Conservation (phyloP, 2,888 invertebrate genomes). For the Patella pellucida region DNA sequence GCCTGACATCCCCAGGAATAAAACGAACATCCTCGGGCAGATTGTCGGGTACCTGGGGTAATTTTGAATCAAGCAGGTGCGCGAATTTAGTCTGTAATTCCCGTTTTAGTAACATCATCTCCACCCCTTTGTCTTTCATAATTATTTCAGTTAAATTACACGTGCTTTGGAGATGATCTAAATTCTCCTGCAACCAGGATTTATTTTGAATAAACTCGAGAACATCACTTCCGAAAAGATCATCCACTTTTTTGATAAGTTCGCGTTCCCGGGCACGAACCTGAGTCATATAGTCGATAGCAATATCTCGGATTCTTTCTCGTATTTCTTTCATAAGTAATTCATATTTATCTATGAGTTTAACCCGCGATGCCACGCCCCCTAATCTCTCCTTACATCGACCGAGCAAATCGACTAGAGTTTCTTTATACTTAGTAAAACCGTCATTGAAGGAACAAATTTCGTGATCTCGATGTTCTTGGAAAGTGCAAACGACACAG, state of each 20-base stretch:
- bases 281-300: constrained; percentile 39
- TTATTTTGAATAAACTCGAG: constrained; percentile 60
- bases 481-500: constrained; percentile 70
- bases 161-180: constrained; percentile 62
- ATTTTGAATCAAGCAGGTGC: constrained; percentile 50
- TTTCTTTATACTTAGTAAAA: constrained; percentile 58
- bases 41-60: constrained; percentile 52
- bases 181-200: constrained; percentile 58
- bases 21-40: constrained; percentile 53
- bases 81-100: constrained; percentile 66
- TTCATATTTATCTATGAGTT: constrained; percentile 65
- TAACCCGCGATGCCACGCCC: constrained; percentile 54
- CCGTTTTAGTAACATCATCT: constrained; percentile 67
- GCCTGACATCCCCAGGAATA: constrained; percentile 60
- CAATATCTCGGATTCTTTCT: constrained; percentile 65
- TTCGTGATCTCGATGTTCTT: constrained; percentile 69
- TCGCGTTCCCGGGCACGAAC: constrained; percentile 61
- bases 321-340: constrained; percentile 61
- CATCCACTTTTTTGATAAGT: constrained; percentile 60
- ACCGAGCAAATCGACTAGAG: constrained; percentile 44
- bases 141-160: constrained; percentile 65
- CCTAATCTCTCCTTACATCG: constrained; percentile 53
- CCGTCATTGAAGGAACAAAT: constrained; percentile 68
- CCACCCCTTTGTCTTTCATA: constrained; percentile 66
- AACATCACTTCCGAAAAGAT: constrained; percentile 58